Evolutionary conservation across 1,140 invertebrate species (phyloP).

Genomic region (Drosophila subobscura): DNA sequence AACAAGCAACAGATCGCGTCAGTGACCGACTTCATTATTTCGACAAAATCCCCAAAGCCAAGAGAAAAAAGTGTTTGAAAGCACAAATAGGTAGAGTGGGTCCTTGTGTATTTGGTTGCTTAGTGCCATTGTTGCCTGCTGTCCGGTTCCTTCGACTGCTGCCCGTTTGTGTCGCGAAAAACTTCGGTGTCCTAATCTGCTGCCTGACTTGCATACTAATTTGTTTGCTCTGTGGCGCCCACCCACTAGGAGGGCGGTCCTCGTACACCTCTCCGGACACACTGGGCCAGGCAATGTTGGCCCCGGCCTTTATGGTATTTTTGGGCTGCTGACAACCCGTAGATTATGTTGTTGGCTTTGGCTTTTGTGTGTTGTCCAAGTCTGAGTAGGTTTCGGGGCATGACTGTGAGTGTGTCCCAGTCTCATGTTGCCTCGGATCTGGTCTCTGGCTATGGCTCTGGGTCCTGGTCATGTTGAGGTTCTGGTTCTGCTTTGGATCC

Average conservation of each 20-base stretch:
- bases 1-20: slow-evolving; percentile 66
- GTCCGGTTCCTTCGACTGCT: slow-evolving; percentile 41
- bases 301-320: slow-evolving; percentile 65
- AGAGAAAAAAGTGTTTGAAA: slow-evolving; percentile 42
- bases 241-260: neutral
- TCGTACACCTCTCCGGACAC: neutral
- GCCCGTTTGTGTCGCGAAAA: slow-evolving; percentile 79
- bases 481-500: slow-evolving; percentile 14
- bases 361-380: slow-evolving; percentile 58
- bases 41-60: slow-evolving; percentile 33
- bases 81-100: slow-evolving; percentile 22
- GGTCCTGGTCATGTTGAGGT: slow-evolving; percentile 19
- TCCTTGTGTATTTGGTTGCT: slow-evolving; percentile 15
- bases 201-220: slow-evolving; percentile 81
- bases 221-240: slow-evolving; percentile 61
- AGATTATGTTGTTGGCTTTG: slow-evolving; percentile 81
- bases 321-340: slow-evolving; percentile 77
- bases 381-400: slow-evolving; percentile 43
- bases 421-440: slow-evolving; percentile 62
- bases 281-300: slow-evolving; percentile 27
- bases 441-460: slow-evolving; percentile 36
- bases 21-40: slow-evolving; percentile 73
- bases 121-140: slow-evolving; percentile 54
- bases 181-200: slow-evolving; percentile 82
- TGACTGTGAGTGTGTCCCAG: slow-evolving; percentile 18